These are phyloP conservation scores for Omphaloscelis lunosa DNA, from an alignment of 2,888 invertebrate species.

Conservation along the genomic window DNA sequence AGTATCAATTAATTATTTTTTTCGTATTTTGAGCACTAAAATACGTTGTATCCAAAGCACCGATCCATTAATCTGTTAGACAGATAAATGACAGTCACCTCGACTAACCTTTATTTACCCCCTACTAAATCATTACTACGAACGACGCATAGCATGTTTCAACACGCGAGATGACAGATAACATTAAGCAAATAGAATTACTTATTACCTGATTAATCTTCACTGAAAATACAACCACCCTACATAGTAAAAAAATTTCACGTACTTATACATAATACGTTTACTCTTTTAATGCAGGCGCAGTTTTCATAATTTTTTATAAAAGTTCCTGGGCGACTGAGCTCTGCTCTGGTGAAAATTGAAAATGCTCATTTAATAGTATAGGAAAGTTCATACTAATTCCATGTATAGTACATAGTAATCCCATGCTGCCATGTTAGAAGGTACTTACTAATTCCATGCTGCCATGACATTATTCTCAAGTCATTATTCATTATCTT, in stretches of 20 bases:
- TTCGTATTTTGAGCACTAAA: not conserved
- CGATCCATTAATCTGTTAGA: slow-evolving; percentile 22
- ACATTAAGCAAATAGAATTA: slow-evolving; percentile 25
- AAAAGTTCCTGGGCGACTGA: no score
- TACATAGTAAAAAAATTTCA: no score
- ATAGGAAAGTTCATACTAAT: no score
- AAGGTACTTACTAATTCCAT: no score
- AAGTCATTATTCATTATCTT: no score
- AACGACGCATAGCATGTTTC: slow-evolving; percentile 18
- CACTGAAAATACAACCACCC: not conserved
- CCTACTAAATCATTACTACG: slow-evolving; percentile 5
- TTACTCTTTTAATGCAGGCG: no score
- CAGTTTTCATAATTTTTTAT: no score
- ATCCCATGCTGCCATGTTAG: no score
- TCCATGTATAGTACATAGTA: no score
- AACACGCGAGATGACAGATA: slow-evolving; percentile 35
- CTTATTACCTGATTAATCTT: slow-evolving; percentile 16
- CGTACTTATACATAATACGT: not conserved
- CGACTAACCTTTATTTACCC: slow-evolving; percentile 18
- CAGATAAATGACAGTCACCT: slow-evolving; percentile 12
- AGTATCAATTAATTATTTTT: not conserved
- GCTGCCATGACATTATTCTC: no score
- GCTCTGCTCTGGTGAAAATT: no score
- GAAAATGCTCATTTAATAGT: no score
- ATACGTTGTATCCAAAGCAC: not conserved